Percentiles rank a stretch among this genome's conserved stretches.
These are phyloP conservation scores for Cotesia chilonis DNA, from an alignment of 1,140 invertebrate genomes.

Conservation along the genomic window DNA sequence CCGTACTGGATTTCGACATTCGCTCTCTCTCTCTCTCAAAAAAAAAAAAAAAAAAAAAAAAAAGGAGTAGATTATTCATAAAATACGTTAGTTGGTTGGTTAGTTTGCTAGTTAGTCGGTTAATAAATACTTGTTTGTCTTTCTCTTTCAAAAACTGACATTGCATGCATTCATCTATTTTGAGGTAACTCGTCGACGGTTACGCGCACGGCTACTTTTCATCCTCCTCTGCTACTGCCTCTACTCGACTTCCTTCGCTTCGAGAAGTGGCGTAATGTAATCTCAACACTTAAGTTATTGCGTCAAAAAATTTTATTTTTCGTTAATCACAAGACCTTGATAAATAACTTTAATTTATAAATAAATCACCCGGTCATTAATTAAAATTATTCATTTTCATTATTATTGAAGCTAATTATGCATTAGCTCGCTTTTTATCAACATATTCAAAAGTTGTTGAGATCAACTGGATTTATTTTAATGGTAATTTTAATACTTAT, in stretches of 20 bases:
- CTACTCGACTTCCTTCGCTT: neutral
- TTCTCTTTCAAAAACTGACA: neutral
- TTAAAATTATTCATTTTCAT: neutral
- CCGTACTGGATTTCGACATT: slow-evolving; percentile 19
- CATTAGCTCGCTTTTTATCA: too few species aligned
- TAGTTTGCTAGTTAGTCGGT: neutral
- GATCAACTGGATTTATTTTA: too few species aligned
- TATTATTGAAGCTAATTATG: too few species aligned
- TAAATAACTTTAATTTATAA: slow-evolving; percentile 1
- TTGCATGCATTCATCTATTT: slow-evolving; percentile 21
- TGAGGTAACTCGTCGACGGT: slow-evolving; percentile 19
- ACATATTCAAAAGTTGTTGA: too few species aligned
- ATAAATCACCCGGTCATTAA: slow-evolving; percentile 1
- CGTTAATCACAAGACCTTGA: slow-evolving; percentile 20
- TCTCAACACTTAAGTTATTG: slow-evolving; percentile 13
- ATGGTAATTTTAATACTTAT: too few species aligned
- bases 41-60: neutral
- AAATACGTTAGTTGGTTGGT: neutral
- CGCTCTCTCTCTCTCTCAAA: slow-evolving; percentile 4
- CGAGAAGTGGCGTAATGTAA: slow-evolving; percentile 13
- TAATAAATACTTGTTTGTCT: neutral
- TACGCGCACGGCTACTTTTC: slow-evolving; percentile 8
- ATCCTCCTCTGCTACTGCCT: neutral
- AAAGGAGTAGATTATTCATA: neutral
- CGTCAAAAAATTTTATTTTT: slow-evolving; percentile 3